phyloP scores from a whole-genome alignment of 92 coral and sea anemone genomes.

The Nematostella vectensis region DNA sequence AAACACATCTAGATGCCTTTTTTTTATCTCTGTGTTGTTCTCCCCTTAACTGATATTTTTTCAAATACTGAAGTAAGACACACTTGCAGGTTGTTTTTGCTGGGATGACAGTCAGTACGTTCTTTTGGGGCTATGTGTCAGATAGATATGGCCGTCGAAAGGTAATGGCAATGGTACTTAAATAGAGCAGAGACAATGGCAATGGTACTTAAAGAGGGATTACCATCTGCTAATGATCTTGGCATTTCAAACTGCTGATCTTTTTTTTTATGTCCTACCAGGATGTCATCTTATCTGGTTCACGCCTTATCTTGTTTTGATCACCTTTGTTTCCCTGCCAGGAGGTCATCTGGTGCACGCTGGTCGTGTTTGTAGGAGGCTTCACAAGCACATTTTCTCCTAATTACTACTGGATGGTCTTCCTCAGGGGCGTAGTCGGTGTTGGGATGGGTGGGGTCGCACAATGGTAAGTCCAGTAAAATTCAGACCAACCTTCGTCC shows the following conservation, averaged over 20 bases:
- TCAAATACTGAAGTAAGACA: too few relatives aligned
- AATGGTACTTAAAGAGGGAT: background rate
- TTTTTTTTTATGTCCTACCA: background rate
- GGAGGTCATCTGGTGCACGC: slow-evolving; percentile 76
- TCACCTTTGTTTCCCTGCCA: slow-evolving; percentile 14
- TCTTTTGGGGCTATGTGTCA: slow-evolving; percentile 86
- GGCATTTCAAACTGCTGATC: too few relatives aligned
- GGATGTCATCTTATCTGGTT: too few relatives aligned
- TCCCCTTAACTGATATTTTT: too few relatives aligned
- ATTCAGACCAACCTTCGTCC: background rate
- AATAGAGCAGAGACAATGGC: background rate
- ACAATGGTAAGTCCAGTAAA: slow-evolving; percentile 76
- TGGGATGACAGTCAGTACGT: slow-evolving; percentile 85
- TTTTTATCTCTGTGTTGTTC: too few relatives aligned
- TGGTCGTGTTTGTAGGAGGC: slow-evolving; percentile 62
- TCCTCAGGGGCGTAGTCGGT: slow-evolving; percentile 79
- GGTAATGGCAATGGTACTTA: slow-evolving; percentile 50
- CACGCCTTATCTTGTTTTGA: too few relatives aligned
- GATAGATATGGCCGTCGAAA: slow-evolving; percentile 82
- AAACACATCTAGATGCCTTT: too few relatives aligned
- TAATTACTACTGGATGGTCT: slow-evolving; percentile 79
- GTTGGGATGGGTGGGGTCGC: slow-evolving; percentile 89
- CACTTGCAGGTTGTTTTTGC: slow-evolving; percentile 88
- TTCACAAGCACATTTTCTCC: slow-evolving; percentile 84
- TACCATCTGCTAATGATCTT: too few relatives aligned